Evolutionary conservation across 2,797 vertebrate species (phyloP).

Genomic region (Numenius phaeopus): DNA sequence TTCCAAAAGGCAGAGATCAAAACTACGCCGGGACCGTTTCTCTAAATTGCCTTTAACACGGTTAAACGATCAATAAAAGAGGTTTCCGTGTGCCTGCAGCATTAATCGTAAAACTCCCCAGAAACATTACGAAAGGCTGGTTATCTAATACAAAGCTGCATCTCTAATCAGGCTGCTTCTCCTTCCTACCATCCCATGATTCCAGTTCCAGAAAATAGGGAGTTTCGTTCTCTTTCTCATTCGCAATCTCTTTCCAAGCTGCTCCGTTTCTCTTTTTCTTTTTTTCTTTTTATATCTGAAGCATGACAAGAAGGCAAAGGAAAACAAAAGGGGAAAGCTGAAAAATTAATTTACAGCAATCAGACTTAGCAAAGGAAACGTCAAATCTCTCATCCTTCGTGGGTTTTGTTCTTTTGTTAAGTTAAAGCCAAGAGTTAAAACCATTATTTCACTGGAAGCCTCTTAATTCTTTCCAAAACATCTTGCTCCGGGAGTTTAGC

Average conservation of each 20-base stretch:
- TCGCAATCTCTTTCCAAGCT: neutral
- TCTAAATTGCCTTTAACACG: rapidly evolving
- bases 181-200: neutral
- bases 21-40: neutral
- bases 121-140: rapidly evolving
- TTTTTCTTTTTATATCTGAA: neutral
- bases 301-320: neutral
- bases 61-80: neutral
- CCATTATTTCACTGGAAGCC: neutral
- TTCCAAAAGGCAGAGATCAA: neutral
- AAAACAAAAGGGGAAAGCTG: neutral
- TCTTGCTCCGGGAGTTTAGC: neutral
- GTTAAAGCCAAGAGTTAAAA: neutral
- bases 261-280: neutral
- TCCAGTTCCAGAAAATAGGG: neutral
- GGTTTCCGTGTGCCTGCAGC: neutral
- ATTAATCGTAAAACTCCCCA: neutral
- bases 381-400: neutral
- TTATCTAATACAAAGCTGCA: neutral
- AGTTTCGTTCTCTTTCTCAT: neutral
- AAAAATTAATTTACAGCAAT: neutral
- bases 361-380: neutral
- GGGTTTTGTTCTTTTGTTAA: neutral
- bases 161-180: neutral
- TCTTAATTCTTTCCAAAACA: neutral